phyloP scores from a whole-genome alignment of 2,888 invertebrate genomes.

The Philhelius pedissequus region DNA sequence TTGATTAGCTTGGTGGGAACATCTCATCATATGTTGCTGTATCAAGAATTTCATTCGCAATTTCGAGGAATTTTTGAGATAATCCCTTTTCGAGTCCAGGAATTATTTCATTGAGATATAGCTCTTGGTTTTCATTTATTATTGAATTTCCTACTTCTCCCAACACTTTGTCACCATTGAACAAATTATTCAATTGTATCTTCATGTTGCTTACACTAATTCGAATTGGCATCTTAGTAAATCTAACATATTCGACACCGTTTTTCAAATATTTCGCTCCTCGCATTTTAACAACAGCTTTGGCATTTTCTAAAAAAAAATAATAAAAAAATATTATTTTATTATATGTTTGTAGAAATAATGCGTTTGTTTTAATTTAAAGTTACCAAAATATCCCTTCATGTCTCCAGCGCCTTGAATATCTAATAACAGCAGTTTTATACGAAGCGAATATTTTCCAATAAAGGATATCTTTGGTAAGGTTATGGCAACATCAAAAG shows the following conservation, averaged over 20 bases:
- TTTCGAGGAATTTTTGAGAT: constrained; percentile 76
- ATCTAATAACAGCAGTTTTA: constrained; percentile 76
- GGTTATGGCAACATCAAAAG: constrained; percentile 76
- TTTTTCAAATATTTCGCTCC: constrained; percentile 73
- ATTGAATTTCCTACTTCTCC: constrained; percentile 77
- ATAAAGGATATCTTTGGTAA: constrained; percentile 76
- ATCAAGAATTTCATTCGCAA: constrained; percentile 76
- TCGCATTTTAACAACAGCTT: constrained; percentile 76
- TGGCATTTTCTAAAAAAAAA: constrained; percentile 74
- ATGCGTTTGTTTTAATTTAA: not conserved
- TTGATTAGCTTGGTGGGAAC: constrained; percentile 74
- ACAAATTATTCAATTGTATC: constrained; percentile 76
- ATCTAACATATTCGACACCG: constrained; percentile 76
- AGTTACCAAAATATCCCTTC: constrained; percentile 75
- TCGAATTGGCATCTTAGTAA: constrained; percentile 75
- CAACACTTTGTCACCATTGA: constrained; percentile 76
- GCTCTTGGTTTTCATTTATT: constrained; percentile 77
- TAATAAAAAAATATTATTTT: not conserved
- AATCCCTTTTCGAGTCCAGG: constrained; percentile 77
- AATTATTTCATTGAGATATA: constrained; percentile 77
- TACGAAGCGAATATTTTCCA: constrained; percentile 76
- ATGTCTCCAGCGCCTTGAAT: constrained; percentile 77
- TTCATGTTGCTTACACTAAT: constrained; percentile 76
- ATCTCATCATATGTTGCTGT: constrained; percentile 78
- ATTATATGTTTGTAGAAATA: not conserved